These are phyloP conservation scores for Sinohyriopsis cumingii DNA, from an alignment of 2,888 invertebrate species.

Conservation along the genomic window DNA sequence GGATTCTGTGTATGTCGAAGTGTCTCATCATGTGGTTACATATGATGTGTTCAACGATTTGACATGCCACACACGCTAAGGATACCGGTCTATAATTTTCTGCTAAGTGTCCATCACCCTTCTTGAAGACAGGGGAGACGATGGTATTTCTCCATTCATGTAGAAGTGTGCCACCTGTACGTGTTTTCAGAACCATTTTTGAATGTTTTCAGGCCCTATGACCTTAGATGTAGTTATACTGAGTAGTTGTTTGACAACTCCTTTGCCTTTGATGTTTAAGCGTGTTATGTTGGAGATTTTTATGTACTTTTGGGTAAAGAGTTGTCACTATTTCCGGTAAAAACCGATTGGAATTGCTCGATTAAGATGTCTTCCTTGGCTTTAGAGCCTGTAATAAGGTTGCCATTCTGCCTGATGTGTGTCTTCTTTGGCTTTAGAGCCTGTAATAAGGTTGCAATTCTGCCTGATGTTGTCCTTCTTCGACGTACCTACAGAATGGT, in stretches of 20 bases:
- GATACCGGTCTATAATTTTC: constrained; percentile 16
- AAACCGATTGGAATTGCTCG: background rate
- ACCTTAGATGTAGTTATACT: background rate
- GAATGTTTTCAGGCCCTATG: background rate
- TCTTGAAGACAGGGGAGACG: constrained; percentile 11
- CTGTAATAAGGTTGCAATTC: background rate
- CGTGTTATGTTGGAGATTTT: background rate
- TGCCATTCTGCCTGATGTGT: background rate
- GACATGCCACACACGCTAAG: constrained; percentile 8
- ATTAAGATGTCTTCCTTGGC: constrained; percentile 2
- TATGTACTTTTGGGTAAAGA: background rate
- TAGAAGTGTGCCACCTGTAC: constrained; percentile 2
- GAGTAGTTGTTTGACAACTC: background rate
- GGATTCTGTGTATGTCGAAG: constrained; percentile 8
- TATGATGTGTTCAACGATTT: constrained; percentile 16
- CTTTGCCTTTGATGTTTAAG: background rate
- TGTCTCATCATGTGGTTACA: constrained; percentile 9
- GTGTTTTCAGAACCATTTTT: no score
- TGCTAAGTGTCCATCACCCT: constrained; percentile 12
- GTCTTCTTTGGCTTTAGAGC: constrained; percentile 1
- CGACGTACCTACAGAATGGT: constrained; percentile 18
- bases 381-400: background rate
- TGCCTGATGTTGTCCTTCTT: constrained; percentile 1
- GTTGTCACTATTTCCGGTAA: background rate
- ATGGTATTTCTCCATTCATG: constrained; percentile 8